Evolutionary conservation across 1,140 invertebrate species (phyloP).

Genomic region (Drosophila bipectinata): DNA sequence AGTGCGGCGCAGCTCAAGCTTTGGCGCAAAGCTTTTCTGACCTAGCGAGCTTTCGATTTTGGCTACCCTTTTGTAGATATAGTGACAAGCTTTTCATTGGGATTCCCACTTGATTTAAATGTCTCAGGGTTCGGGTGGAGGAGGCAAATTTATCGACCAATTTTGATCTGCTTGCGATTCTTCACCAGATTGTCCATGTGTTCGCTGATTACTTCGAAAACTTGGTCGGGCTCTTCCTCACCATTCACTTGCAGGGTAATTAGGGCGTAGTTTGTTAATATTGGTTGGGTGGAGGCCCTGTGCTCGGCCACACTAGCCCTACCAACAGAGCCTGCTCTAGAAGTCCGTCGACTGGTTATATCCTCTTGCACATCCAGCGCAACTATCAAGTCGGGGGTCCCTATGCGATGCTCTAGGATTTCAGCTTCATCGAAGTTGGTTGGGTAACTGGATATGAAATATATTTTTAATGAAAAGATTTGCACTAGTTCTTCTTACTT

Average conservation of each 20-base stretch:
- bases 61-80: not conserved
- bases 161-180: not conserved
- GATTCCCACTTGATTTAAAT: slow-evolving; percentile 14
- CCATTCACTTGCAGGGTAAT: slow-evolving; percentile 24
- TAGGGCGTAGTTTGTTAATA: slow-evolving; percentile 28
- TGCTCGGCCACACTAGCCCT: not conserved
- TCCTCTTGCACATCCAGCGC: slow-evolving; percentile 17
- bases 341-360: not conserved
- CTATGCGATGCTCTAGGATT: slow-evolving; percentile 19
- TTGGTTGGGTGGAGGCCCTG: not conserved
- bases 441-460: slow-evolving; percentile 32
- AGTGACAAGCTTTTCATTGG: not conserved
- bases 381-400: slow-evolving; percentile 39
- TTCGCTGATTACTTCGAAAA: slow-evolving; percentile 36
- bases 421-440: slow-evolving; percentile 22
- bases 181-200: slow-evolving; percentile 25
- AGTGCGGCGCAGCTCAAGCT: not conserved
- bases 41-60: slow-evolving; percentile 31
- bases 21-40: slow-evolving; percentile 45
- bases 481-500: not conserved
- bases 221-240: not conserved
- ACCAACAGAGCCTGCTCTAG: fast-evolving
- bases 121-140: not conserved
- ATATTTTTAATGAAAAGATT: not conserved
- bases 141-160: not conserved